phyloP scores from a whole-genome alignment of 2,113 vertebrate genomes.

The Todiramphus saurophagus region DNA sequence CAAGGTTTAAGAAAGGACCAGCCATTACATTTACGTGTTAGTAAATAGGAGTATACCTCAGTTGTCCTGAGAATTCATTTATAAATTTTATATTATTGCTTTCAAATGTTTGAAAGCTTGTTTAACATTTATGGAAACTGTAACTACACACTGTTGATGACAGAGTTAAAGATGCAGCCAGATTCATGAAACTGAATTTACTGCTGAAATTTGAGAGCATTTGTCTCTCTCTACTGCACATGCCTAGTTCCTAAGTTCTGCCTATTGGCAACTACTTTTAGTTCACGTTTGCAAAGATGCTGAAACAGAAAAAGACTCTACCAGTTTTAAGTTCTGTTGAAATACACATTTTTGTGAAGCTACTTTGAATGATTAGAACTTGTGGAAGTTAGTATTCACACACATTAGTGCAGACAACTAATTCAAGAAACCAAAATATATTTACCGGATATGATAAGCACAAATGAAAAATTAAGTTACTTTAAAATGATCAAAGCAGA shows the following conservation, averaged over 20 bases:
- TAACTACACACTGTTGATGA: background rate
- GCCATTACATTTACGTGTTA: background rate
- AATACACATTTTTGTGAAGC: background rate
- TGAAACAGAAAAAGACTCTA: background rate
- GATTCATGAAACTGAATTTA: accelerated
- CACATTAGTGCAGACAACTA: background rate
- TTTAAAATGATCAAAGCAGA: background rate
- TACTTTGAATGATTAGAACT: background rate
- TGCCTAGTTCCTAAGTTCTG: background rate
- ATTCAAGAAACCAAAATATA: background rate
- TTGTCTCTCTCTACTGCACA: background rate
- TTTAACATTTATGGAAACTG: background rate
- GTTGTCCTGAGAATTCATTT: background rate
- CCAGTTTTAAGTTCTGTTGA: background rate
- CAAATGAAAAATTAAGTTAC: background rate
- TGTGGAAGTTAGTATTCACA: background rate
- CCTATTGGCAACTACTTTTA: background rate
- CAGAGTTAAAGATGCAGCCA: background rate
- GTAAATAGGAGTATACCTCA: background rate
- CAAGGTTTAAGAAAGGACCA: background rate
- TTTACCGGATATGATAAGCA: background rate
- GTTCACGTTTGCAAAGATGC: background rate
- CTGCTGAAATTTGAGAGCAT: background rate
- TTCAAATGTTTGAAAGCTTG: background rate
- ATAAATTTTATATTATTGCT: background rate